These are phyloP conservation scores for Gulo gulo DNA, from an alignment of 2,113 vertebrate genomes.

Conservation along the genomic window DNA sequence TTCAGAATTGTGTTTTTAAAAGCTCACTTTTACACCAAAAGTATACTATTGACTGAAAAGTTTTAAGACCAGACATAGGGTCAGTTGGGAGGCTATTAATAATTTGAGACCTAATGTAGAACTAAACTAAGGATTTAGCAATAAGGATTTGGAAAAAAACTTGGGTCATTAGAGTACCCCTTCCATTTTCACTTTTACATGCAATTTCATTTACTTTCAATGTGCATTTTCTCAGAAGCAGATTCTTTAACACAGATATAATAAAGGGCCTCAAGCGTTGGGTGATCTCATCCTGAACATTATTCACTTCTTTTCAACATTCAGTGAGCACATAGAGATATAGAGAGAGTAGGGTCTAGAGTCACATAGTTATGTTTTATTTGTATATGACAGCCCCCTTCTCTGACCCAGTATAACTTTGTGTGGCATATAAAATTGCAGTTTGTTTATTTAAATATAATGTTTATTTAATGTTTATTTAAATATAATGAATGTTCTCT, in stretches of 20 bases:
- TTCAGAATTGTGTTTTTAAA: slow-evolving; percentile 16
- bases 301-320: background rate
- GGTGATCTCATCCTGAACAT: background rate
- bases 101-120: background rate
- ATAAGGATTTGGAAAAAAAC: background rate
- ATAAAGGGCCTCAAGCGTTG: background rate
- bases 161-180: background rate
- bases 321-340: background rate
- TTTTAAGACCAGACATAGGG: background rate
- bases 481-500: slow-evolving; percentile 32
- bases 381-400: background rate
- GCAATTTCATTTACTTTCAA: background rate
- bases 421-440: background rate
- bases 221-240: background rate
- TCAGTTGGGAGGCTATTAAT: background rate
- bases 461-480: background rate
- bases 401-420: background rate
- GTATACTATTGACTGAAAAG: background rate
- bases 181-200: slow-evolving; percentile 21
- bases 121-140: background rate
- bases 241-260: background rate
- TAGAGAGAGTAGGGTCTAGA: background rate
- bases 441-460: slow-evolving; percentile 51
- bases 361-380: background rate
- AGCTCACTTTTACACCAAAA: background rate